Conservation (phyloP, 2,888 invertebrate species). For the Thumatha senex region DNA sequence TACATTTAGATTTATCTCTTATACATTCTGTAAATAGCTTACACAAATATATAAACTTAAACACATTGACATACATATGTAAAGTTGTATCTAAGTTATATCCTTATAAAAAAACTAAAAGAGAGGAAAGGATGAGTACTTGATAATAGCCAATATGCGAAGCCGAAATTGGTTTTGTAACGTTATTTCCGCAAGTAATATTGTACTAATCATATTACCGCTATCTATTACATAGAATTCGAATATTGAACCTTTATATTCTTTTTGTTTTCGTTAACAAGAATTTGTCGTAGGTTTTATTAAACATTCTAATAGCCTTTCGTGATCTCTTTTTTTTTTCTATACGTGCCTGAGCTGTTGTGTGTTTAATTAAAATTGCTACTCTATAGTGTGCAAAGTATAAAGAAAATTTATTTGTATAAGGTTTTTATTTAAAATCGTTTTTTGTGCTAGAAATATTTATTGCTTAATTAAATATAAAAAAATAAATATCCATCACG, state of each 20-base stretch:
- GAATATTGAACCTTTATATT: conserved; percentile 42
- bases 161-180: conserved; percentile 81
- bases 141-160: conserved; percentile 81
- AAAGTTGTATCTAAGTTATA: neutral
- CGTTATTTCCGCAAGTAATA: conserved; percentile 78
- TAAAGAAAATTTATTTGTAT: conserved; percentile 19
- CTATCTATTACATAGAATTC: conserved; percentile 53
- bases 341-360: conserved; percentile 22
- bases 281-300: conserved; percentile 31
- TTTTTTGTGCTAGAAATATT: conserved; percentile 9
- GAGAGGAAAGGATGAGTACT: conserved; percentile 44
- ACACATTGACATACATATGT: no score
- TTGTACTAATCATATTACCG: conserved; percentile 70
- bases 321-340: conserved; percentile 26
- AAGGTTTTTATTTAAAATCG: conserved; percentile 15
- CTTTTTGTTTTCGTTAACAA: conserved; percentile 39
- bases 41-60: no score
- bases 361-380: conserved; percentile 37
- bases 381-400: conserved; percentile 8
- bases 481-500: no score
- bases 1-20: no score
- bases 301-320: conserved; percentile 34
- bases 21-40: no score
- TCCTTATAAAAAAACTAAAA: conserved; percentile 33
- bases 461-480: conserved; percentile 8